phyloP scores from a whole-genome alignment of 2,113 vertebrate species.

The Gobiocypris rarus region DNA sequence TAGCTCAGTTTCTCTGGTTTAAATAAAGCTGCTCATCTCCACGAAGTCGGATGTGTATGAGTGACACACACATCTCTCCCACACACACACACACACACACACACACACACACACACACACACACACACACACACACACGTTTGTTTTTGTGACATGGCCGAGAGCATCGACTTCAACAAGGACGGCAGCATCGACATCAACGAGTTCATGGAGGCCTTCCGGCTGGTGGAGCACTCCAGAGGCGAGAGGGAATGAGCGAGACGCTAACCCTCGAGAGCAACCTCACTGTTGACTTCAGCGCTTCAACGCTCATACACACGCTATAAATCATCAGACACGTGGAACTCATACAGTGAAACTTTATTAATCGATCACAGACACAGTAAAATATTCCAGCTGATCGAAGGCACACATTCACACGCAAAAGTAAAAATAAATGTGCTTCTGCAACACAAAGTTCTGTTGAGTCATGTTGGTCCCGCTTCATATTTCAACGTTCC shows the following conservation, averaged over 20 bases:
- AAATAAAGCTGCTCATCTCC: no score
- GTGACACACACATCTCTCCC: no score
- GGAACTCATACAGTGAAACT: background rate
- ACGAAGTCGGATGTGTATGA: no score
- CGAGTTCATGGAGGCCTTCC: constrained; percentile 94
- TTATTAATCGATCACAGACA: background rate
- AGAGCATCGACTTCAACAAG: constrained; percentile 95
- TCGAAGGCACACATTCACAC: background rate
- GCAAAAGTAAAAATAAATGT: background rate
- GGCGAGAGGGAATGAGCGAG: background rate
- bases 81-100: no score
- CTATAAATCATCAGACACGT: background rate
- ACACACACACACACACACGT: no score
- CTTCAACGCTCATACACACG: background rate
- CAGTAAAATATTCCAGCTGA: background rate
- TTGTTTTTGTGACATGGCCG: no score
- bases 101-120: no score
- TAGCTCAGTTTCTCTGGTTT: no score
- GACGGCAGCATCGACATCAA: constrained; percentile 95
- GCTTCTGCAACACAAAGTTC: background rate
- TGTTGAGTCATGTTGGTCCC: background rate
- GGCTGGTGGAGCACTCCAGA: constrained; percentile 79
- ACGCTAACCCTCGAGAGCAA: background rate
- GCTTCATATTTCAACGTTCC: background rate
- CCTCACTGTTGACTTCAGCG: background rate